Evolutionary conservation across 2,888 invertebrate genomes (phyloP), one percentile per base, ranked within the genome.

Genomic region (Tinea pellionella): DNA sequence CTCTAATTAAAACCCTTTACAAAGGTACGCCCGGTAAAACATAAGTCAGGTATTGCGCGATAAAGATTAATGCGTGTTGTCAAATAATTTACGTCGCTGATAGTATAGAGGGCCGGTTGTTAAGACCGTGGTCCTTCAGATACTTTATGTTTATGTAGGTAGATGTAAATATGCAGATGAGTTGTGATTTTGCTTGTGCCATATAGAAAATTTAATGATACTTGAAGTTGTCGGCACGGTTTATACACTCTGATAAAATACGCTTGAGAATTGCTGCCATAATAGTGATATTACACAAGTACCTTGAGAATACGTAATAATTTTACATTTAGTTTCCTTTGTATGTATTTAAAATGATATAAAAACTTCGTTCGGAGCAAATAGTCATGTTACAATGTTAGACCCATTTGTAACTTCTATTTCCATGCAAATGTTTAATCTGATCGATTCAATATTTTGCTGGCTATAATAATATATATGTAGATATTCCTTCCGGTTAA

Each of bases 51-150:
- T 73, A 71, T 74, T 69, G 74, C 74, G 75, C 77, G 78, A 81
- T 83, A 80, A 80, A 82, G 79, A 82, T 78, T 78, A 83, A 82
- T 81, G 75, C 68, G 24, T 53, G 53, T 53, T 53, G 53, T 81
- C 78, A 81, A 78, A 81, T 82, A 82, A 84, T 80, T 84, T 83
- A 84, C 80, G 70, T 72, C 67, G 69, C 67, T 74, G 82, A 84
- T 84, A 82, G 67, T 68, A 53, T 24, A 41, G 42, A 13, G 62
- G 58, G 60, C 65, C 62, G 61, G 58, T 63, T 62, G 62, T 53
- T 58, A 61, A 53, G 24, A 24, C 51, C 18, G 3, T 4, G 51
- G 53, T 53, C 53, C 53, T 53, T 18, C 15, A 6, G 9, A 53
- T 53, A 24, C 47, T 53, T 53, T 53, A 53, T 53, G 53, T 53